Base-by-base conservation (phyloP, 2,888 invertebrate species). In the Oscheius onirici region DNA sequence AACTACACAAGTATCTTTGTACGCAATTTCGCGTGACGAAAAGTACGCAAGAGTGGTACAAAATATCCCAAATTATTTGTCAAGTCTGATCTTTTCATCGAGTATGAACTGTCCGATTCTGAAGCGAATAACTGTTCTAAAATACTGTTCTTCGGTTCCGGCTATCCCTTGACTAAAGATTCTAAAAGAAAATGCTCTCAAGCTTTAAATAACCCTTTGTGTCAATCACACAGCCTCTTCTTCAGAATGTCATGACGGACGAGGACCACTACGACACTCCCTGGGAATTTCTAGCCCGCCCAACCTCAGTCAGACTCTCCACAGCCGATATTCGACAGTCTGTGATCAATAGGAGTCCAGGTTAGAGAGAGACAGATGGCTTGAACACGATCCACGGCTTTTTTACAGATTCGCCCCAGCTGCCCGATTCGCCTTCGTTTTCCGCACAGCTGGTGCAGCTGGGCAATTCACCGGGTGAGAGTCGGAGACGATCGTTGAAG, bases 251-350 rank as follows among this genome's bases (percentile, higher is more conserved):
- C 49, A 63, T 63, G 63, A 63, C 63, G 2, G 63, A 63, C 22
- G 84, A 84, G 71, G 84, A 82, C 41, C 84, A 85, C 67, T 85
- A 85, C 71, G 85, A 85, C 72, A 84, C 82, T 26, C 85, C 85
- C 24, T 85, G 85, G 85, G 85, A 85, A 66, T 86, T 84, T 63
- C 75, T 86, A 46, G 82, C 76, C n/a, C 58, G 78, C 10, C 81
- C 79, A 15, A 74, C 69, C 28, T 74, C 76, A 17, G 72, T 78
- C 2, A 65, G 78, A 17, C 71, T 80, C 26, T 77, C 77, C 11
- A 61, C 74, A 0, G 75, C 74, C 15, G 78, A 76, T 65, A 71
- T 72, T 34, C 34, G 69, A 49, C 60, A 52, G 11, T 61, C 72
- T 0, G 52, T 68, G 28, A 24, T 65, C 28, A 49, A 52, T 40